Evolutionary conservation across 1,140 invertebrate species (phyloP), one percentile per base, ranked within the genome.

Genomic region (Contarinia nasturtii): DNA sequence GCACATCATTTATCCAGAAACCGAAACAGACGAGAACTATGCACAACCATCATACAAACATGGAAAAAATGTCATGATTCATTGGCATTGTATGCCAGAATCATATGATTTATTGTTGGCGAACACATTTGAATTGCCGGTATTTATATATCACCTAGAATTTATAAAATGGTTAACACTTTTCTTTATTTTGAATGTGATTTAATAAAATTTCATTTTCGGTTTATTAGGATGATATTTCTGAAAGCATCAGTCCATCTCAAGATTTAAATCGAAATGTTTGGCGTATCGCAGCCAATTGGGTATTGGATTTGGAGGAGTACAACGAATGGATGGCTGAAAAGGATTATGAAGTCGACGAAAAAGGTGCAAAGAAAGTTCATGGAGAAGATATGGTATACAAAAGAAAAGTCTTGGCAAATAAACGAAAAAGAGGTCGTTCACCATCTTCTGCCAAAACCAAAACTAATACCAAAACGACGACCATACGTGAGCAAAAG

Each of bases 301-400:
- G 92, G 92, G 75, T 87, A 33, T 66, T 89, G 36, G 90, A 96
- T 63, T 69, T 92, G 44, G 89, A 94, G 57, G 81, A 87, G 55
- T 95, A 90, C 65, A 96, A 96, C 64, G 93, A 98, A 64, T 96
- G 90, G 90, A 94, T 97, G 91, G 88, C 89, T 61, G 92, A 96
- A 67, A 92, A 96, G 63, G 93, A 98, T 67, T 98, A 96, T 61
- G 90, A 95, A 65, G 88, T 95, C 20, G 91, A 95, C 60, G 77
- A 81, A 47, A 67, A 64, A 49, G 86, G 87, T 36, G 80, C 80
- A 52, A 89, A 89, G 56, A 87, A 84, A 68, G 76, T 81, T 42
- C 75, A 79, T 55, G 82, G 84, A 54, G 86, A 88, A 54, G 86
- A 90, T 57, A 63, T 88, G 17, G 82, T 86, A 3, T 5, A 27